phyloP scores from a whole-genome alignment of 2,113 vertebrate genomes.

The Bolborhynchus lineola region DNA sequence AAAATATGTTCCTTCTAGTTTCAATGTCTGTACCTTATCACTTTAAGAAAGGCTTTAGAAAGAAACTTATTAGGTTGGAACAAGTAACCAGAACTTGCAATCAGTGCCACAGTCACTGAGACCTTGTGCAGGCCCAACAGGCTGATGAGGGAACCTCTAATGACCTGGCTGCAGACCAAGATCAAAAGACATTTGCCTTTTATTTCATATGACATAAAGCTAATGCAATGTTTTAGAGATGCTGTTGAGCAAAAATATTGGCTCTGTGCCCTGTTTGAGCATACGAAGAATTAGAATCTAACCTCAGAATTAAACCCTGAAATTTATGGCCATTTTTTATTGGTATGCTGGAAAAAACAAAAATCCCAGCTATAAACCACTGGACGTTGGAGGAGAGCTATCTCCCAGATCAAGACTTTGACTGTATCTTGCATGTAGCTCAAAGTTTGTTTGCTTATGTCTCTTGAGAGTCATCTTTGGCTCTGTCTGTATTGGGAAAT shows the following conservation, averaged over 20 bases:
- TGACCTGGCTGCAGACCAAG: background rate
- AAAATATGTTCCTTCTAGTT: background rate
- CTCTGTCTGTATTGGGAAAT: background rate
- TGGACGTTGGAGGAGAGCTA: background rate
- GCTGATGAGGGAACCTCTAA: background rate
- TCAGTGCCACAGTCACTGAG: background rate
- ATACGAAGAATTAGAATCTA: background rate
- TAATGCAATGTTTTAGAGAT: background rate
- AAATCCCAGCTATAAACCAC: slow-evolving; percentile 1
- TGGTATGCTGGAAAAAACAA: background rate
- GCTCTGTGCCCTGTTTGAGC: background rate
- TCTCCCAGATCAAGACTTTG: slow-evolving; percentile 20
- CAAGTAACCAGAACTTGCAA: background rate
- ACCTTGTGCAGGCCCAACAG: background rate
- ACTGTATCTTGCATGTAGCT: background rate
- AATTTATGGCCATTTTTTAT: background rate
- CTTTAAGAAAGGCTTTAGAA: background rate
- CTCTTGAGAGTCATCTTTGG: background rate
- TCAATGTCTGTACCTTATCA: background rate
- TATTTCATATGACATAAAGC: background rate
- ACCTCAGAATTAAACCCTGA: background rate
- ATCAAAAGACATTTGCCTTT: background rate
- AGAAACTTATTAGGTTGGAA: background rate
- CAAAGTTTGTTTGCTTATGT: background rate
- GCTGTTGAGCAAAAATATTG: background rate